A percentile compares a stretch with the other conserved stretches of the same genome.
Conservation (phyloP, 1,140 invertebrate species). For the Papilio xuthus region DNA sequence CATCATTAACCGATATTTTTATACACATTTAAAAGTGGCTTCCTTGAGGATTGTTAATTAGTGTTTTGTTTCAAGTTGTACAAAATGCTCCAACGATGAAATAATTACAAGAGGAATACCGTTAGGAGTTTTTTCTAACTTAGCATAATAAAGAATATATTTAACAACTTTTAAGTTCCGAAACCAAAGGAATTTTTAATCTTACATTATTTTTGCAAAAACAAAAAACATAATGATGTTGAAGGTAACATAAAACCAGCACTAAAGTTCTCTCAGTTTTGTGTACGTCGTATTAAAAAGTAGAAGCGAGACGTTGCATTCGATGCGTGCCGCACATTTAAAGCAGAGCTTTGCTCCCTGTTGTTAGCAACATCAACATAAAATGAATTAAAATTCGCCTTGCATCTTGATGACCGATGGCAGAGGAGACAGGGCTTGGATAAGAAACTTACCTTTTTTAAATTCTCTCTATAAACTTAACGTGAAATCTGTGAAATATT, state of each 20-base stretch:
- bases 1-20: too few relatives aligned
- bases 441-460: not conserved
- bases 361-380: conserved; percentile 6
- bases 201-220: not conserved
- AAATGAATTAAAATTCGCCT: not conserved
- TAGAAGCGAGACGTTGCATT: not conserved
- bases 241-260: not conserved
- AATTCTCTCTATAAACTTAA: not conserved
- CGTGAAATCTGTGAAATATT: not conserved
- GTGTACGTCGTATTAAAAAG: not conserved
- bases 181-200: too few relatives aligned
- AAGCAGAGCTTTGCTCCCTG: conserved; percentile 3
- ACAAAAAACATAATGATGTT: not conserved
- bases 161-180: too few relatives aligned
- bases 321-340: conserved; percentile 4
- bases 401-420: conserved; percentile 2
- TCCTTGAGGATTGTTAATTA: too few relatives aligned
- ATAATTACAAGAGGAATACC: too few relatives aligned
- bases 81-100: too few relatives aligned
- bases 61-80: too few relatives aligned
- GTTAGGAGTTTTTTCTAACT: too few relatives aligned
- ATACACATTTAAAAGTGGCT: too few relatives aligned
- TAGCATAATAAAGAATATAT: too few relatives aligned
- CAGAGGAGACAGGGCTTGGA: not conserved
- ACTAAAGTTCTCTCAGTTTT: not conserved